Base-by-base conservation (phyloP, 2,113 vertebrate genomes). In the Myocastor coypus region DNA sequence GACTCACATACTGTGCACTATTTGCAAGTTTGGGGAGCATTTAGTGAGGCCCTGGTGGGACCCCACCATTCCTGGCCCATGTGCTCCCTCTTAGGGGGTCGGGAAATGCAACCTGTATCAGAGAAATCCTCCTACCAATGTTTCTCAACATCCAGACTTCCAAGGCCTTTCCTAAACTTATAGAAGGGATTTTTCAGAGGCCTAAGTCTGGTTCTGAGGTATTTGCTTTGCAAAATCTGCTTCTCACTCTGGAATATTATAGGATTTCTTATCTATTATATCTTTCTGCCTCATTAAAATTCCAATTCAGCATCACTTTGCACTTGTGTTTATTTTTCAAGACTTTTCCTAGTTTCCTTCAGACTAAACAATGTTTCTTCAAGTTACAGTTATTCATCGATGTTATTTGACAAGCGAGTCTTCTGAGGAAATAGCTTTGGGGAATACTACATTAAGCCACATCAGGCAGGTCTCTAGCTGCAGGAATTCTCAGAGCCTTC, bases 361-460 rank as follows among this genome's bases (percentile, higher is more conserved):
- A 97, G 97, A 97, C 95, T 96, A 97, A 97, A 96, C 94, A 97
- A 57, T 61, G 37, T 96, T 97, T 93, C 85, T 91, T 83, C 93
- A 95, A 89, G 16, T 94, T 94, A 63, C 2, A n/a, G 92, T 90
- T 88, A 85, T 73, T 95, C 87, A 50, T 75, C 82, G 82, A 95
- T 85, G 71, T 93, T 93, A 71, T 55, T 50, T 93, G 84, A 84
- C 75, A 96, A 93, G 87, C 37, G 40, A 85, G 19, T 92, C 69
- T n/a, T 42, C 1, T 14, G 71, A 93, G 82, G 66, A 84, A 85
- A 59, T 84, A 73, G 75, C 71, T 87, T 68, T 26, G 57, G 83
- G 73, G 46, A 86, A 61, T 52, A 80, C 68, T 20, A 55, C 78
- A 68, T 26, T 24, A 83, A 82, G 84, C 57, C 71, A 84, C 66